Evolutionary conservation across 2,113 vertebrate genomes (phyloP).

Genomic region (Grallaria varia): DNA sequence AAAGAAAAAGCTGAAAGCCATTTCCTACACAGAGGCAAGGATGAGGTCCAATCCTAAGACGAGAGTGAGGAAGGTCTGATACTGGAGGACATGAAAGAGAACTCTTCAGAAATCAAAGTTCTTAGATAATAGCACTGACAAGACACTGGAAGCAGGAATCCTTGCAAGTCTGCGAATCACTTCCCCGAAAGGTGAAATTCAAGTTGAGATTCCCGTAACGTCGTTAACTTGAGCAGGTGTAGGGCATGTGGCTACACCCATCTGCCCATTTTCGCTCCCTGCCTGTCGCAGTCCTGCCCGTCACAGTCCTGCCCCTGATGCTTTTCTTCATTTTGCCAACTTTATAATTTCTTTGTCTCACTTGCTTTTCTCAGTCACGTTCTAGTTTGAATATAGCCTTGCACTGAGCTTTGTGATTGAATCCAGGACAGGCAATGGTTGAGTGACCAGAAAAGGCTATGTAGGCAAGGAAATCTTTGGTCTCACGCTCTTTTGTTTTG

Average conservation of each 20-base stretch:
- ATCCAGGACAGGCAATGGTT: background rate
- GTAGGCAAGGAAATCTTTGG: background rate
- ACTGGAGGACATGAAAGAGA: background rate
- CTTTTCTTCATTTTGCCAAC: background rate
- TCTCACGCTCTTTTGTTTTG: background rate
- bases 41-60: background rate
- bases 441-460: background rate
- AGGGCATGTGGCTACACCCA: slow-evolving; percentile 16
- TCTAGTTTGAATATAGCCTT: rapidly evolving
- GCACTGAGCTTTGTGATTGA: background rate
- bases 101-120: background rate
- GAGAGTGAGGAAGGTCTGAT: background rate
- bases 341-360: background rate
- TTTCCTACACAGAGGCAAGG: background rate
- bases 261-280: background rate
- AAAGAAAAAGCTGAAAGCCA: background rate
- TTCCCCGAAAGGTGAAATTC: background rate
- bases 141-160: background rate
- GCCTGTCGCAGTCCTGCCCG: background rate
- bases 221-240: background rate
- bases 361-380: background rate
- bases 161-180: background rate
- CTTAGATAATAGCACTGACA: background rate
- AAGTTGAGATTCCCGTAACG: background rate
- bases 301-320: background rate